These are phyloP conservation scores for Psophia crepitans DNA, from an alignment of 2,113 vertebrate genomes.

Conservation along the genomic window DNA sequence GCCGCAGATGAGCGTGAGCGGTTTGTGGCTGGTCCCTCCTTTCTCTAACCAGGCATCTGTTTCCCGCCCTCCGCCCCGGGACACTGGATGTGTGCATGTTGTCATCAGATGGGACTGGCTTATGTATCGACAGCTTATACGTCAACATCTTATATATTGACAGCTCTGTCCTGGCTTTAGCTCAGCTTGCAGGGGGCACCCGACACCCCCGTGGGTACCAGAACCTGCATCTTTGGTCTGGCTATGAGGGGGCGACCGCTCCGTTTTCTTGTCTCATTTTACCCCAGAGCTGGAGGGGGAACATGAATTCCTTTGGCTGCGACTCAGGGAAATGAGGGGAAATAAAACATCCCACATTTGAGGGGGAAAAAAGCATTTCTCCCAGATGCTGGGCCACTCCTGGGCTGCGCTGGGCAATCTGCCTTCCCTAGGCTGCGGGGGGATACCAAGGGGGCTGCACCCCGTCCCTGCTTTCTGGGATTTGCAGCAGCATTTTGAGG, in stretches of 20 bases:
- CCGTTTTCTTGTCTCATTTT: not conserved
- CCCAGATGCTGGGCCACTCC: not conserved
- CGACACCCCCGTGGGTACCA: fast-evolving
- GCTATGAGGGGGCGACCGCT: fast-evolving
- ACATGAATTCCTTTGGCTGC: not conserved
- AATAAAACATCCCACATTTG: fast-evolving
- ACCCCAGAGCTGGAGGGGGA: fast-evolving
- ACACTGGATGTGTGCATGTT: not conserved
- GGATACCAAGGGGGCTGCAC: not conserved
- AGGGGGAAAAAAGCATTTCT: not conserved
- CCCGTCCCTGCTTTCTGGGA: not conserved
- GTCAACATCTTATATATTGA: not conserved
- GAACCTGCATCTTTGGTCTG: not conserved
- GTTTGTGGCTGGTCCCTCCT: not conserved
- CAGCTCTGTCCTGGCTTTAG: not conserved
- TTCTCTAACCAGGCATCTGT: not conserved
- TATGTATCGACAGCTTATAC: not conserved
- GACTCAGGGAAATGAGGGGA: not conserved
- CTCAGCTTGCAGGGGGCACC: not conserved
- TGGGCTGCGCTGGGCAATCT: not conserved
- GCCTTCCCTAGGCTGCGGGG: not conserved
- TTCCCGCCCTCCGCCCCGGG: not conserved
- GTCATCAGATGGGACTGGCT: not conserved
- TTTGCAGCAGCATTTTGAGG: not conserved
- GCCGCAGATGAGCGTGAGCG: not conserved